Base-by-base conservation (phyloP, 2,113 vertebrate species). In the Rhabdomys dilectus region DNA sequence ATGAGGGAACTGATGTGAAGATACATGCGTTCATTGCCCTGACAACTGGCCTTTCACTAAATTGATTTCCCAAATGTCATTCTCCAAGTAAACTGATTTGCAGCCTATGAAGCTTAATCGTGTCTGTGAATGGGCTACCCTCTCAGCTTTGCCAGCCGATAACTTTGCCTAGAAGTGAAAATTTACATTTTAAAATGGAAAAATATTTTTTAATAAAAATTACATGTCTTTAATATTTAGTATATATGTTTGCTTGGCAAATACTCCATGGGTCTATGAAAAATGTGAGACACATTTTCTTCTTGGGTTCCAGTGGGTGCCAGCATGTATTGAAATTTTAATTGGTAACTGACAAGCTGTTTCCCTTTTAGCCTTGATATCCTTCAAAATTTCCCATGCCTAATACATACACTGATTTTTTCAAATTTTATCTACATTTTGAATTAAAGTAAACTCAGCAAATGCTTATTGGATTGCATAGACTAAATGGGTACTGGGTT, bases 1-100 rank as follows among this genome's bases (percentile, higher is more conserved):
- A 81, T 62, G 60, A 64, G 13, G 26, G 48, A 56, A 62, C 48
- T 76, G 56, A 91, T 84, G 53, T 92, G 94, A 90, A 84, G 86
- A 93, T 75, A 86, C 70, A 80, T 84, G 68, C 75, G 45, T 62
- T 34, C 64, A 75, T 88, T 85, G 76, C 56, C 42, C 34, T 91
- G 76, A 76, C 56, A 96, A 75, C n/a, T 95, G 62, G 62, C 58
- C 89, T 97, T 97, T 94, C 29, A 88, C 26, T 60, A 92, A 93
- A 94, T 88, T 91, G 86, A 92, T 95, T 96, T 97, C 94, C 70
- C 48, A 97, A 85, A 96, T 96, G 91, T 53, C 42, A 36, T 36
- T 7, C 17, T 94, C 11, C 11, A 68, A 62, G n/a, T 92, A 60
- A 89, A 94, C 29, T 86, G 62, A 53, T 95, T 91, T 95, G 64